These are phyloP conservation scores for Clanis bilineata DNA, from an alignment of 2,888 invertebrate genomes.

Conservation along the genomic window DNA sequence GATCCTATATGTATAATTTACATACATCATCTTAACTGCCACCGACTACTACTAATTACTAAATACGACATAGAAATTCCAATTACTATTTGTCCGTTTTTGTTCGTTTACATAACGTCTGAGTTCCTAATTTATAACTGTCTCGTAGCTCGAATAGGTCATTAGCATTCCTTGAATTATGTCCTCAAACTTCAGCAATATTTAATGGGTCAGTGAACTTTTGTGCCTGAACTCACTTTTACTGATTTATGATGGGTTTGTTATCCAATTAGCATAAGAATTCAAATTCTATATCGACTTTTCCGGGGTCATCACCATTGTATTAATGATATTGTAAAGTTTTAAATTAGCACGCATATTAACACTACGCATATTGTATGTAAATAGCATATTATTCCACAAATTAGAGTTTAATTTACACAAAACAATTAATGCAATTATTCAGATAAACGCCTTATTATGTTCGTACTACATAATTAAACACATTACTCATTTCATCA, in stretches of 20 bases:
- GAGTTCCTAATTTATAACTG: not conserved
- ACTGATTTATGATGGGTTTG: not conserved
- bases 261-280: not conserved
- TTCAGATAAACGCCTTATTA: no score
- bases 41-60: no score
- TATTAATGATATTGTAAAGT: not conserved
- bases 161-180: not conserved
- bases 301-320: not conserved
- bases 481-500: no score
- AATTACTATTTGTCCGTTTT: not conserved
- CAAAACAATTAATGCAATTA: no score
- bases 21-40: no score
- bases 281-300: not conserved
- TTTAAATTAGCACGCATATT: no score
- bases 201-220: conserved; percentile 3
- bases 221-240: not conserved
- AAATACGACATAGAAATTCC: not conserved
- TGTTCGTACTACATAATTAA: no score
- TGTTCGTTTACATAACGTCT: not conserved
- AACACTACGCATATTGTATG: no score
- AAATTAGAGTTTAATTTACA: no score
- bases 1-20: no score
- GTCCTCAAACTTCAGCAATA: not conserved
- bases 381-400: no score
- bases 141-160: not conserved